phyloP scores from a whole-genome alignment of 2,888 invertebrate genomes.

The Dicyrtoma fusca region DNA sequence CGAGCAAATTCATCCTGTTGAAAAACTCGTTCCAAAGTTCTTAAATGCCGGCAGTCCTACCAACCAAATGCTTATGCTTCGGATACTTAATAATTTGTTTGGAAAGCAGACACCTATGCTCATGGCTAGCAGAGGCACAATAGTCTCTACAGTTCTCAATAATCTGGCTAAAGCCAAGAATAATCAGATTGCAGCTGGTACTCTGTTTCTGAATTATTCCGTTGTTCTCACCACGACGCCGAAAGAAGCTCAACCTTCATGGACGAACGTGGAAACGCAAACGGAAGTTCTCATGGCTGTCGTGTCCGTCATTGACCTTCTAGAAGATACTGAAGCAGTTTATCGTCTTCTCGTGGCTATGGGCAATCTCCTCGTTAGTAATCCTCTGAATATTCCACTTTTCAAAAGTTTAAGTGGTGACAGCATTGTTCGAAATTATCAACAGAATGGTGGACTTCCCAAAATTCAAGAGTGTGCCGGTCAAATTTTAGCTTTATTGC shows the following conservation, averaged over 20 bases:
- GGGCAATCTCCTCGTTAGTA: slow-evolving; percentile 46
- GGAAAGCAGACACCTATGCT: slow-evolving; percentile 65
- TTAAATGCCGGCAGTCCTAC: slow-evolving; percentile 64
- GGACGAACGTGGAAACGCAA: slow-evolving; percentile 73
- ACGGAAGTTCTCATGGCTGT: slow-evolving; percentile 76
- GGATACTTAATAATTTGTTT: slow-evolving; percentile 82
- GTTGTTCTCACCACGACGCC: slow-evolving; percentile 63
- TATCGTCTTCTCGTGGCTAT: slow-evolving; percentile 50
- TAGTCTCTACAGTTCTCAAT: slow-evolving; percentile 65
- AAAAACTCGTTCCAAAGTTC: slow-evolving; percentile 58
- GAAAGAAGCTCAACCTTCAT: slow-evolving; percentile 63
- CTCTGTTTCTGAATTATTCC: slow-evolving; percentile 73
- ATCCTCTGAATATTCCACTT: slow-evolving; percentile 41
- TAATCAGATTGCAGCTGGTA: slow-evolving; percentile 74
- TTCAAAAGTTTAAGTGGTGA: slow-evolving; percentile 49
- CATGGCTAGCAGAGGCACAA: slow-evolving; percentile 64
- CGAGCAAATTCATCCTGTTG: slow-evolving; percentile 58
- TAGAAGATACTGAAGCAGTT: slow-evolving; percentile 51
- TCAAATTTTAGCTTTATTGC: slow-evolving; percentile 42
- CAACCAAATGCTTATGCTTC: slow-evolving; percentile 77
- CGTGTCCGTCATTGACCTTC: slow-evolving; percentile 67
- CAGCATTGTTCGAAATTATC: slow-evolving; percentile 37
- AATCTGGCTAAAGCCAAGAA: slow-evolving; percentile 65
- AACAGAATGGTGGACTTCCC: slow-evolving; percentile 41
- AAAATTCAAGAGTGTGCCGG: slow-evolving; percentile 52